Percentiles rank a stretch among this genome's conserved stretches.
Conservation (phyloP, 2,113 vertebrate genomes). For the Seriola dumerili region DNA sequence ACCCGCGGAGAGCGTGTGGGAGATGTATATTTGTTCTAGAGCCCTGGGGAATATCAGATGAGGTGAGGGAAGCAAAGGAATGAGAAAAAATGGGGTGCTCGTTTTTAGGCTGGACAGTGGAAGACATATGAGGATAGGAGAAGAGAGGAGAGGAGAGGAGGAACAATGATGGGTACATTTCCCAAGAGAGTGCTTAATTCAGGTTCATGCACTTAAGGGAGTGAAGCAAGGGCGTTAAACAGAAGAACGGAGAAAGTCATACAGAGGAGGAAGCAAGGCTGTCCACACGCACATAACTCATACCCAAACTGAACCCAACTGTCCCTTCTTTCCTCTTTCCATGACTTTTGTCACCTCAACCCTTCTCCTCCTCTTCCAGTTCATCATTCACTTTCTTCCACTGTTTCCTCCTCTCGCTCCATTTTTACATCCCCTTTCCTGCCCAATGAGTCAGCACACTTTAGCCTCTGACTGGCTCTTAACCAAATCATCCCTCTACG, state of each 20-base stretch:
- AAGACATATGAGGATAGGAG: slow-evolving; percentile 54
- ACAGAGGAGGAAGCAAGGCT: slow-evolving; percentile 48
- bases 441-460: slow-evolving; percentile 78
- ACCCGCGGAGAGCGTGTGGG: slow-evolving; percentile 51
- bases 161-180: slow-evolving; percentile 34
- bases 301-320: slow-evolving; percentile 1
- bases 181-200: slow-evolving; percentile 53
- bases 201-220: slow-evolving; percentile 52
- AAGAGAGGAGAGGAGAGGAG: slow-evolving; percentile 23
- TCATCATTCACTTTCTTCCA: slow-evolving; percentile 52
- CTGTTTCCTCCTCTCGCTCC: slow-evolving; percentile 22
- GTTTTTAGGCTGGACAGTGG: slow-evolving; percentile 37
- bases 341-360: slow-evolving; percentile 53
- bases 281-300: slow-evolving; percentile 53
- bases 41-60: slow-evolving; percentile 61
- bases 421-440: slow-evolving; percentile 60
- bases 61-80: slow-evolving; percentile 49
- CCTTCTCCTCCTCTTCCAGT: slow-evolving; percentile 46
- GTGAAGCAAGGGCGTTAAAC: slow-evolving; percentile 57
- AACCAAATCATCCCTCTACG: slow-evolving; percentile 73
- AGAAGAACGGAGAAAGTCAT: slow-evolving; percentile 58
- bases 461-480: slow-evolving; percentile 51
- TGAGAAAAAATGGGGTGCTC: slow-evolving; percentile 38
- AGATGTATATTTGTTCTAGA: slow-evolving; percentile 68
- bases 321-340: slow-evolving; percentile 41